Evolutionary conservation across 2,888 invertebrate species (phyloP), one percentile per base, ranked within the genome.

Genomic region (Aplocera efformata): DNA sequence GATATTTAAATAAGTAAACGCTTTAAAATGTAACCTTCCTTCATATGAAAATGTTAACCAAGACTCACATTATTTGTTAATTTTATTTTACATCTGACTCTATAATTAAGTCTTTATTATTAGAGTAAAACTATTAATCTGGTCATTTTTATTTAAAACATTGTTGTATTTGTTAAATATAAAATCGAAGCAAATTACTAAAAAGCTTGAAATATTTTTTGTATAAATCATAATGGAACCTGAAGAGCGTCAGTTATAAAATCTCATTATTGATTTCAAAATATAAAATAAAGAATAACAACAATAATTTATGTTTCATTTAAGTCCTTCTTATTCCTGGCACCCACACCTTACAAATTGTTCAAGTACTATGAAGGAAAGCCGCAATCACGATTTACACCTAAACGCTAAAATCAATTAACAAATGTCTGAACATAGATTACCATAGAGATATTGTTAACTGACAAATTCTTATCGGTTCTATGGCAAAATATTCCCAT

Each of bases 121-220:
- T 79, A 85, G 80, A 79, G 69, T 80, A 76, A 80, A 84, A 78
- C 76, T 81, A 86, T 84, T 88, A 88, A 88, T 88, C 88, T 88
- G 88, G 88, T 88, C 86, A 88, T 86, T 86, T 82, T 85, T 79
- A 83, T 86, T 85, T 84, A 86, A 84, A 86, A 79, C 83, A 82
- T 83, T 85, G 81, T 85, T 88, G 78, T 84, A 83, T 79, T 84
- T 84, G 82, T 82, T 84, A 57, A 72, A 77, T 77, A 63, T 79
- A 72, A 80, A 81, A 81, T 80, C 75, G 58, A 79, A 76, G 73
- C 75, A 82, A 80, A 78, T 77, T 76, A 83, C 71, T 81, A 77
- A 82, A n/a, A 69, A 72, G 81, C 82, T 85, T 85, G 68, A 72
- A 78, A 77, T 79, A 68, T 76, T 77, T 82, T 82, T 83, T 85